phyloP scores from a whole-genome alignment of 2,888 invertebrate genomes.

The Drosophila borealis region DNA sequence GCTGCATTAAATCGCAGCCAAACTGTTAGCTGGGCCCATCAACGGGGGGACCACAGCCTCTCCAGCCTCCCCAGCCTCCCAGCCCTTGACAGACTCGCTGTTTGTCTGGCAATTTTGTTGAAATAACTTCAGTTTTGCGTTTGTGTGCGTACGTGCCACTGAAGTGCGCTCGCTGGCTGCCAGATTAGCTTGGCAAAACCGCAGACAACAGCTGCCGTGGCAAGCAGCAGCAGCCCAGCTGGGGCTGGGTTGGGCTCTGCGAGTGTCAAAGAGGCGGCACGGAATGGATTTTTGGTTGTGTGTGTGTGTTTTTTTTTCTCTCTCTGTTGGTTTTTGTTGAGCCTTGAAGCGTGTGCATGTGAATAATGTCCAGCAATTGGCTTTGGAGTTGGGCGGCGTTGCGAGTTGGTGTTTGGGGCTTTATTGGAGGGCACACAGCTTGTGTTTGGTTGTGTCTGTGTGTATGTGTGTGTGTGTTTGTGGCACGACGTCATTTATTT shows the following conservation, averaged over 20 bases:
- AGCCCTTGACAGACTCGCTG: conserved; percentile 28
- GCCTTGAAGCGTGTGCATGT: conserved; percentile 69
- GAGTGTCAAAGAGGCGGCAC: conserved; percentile 39
- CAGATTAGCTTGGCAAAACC: conserved; percentile 79
- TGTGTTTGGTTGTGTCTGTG: neutral
- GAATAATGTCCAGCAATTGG: conserved; percentile 77
- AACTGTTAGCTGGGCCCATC: conserved; percentile 59
- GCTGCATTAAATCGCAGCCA: conserved; percentile 78
- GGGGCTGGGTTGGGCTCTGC: neutral
- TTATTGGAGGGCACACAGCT: conserved; percentile 8
- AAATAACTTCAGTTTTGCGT: conserved; percentile 79
- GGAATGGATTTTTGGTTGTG: conserved; percentile 31
- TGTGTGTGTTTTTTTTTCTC: conserved; percentile 24
- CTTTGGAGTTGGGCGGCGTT: conserved; percentile 32
- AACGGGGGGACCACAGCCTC: conserved; percentile 3
- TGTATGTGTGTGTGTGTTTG: conserved; percentile 8
- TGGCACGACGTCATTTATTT: conserved; percentile 64
- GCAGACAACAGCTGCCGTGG: conserved; percentile 78
- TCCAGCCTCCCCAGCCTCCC: neutral
- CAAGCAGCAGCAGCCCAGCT: conserved; percentile 16
- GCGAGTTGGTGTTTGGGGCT: conserved; percentile 1
- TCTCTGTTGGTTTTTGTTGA: conserved; percentile 45
- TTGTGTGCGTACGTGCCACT: conserved; percentile 79
- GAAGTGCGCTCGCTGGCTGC: conserved; percentile 68
- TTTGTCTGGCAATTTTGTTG: conserved; percentile 80